phyloP scores from a whole-genome alignment of 2,888 invertebrate genomes.

The Barypeithes pellucidus region DNA sequence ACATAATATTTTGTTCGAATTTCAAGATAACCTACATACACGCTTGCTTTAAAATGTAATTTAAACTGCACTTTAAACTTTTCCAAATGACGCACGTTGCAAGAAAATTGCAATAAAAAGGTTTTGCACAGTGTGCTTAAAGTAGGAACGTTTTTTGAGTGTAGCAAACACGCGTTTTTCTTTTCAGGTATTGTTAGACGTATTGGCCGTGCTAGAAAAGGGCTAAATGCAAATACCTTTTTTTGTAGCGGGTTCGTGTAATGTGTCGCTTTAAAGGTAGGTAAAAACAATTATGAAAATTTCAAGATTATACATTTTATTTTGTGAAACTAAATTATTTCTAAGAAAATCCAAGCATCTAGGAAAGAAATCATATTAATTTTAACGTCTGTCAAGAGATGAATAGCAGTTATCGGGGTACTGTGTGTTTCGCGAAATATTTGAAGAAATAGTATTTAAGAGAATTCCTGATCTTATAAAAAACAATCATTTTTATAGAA shows the following conservation, averaged over 20 bases:
- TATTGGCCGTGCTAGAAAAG: background rate
- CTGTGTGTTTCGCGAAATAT: too few species aligned
- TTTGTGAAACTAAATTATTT: too few species aligned
- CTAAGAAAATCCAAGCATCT: too few species aligned
- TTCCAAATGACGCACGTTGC: background rate
- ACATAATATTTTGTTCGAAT: background rate
- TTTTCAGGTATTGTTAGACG: background rate
- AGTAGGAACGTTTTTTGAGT: background rate
- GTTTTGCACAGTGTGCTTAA: background rate
- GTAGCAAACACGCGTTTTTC: background rate
- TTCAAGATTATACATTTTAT: too few species aligned
- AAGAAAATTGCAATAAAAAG: background rate
- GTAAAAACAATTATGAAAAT: too few species aligned
- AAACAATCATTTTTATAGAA: too few species aligned
- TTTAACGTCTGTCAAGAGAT: too few species aligned
- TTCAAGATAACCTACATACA: slow-evolving; percentile 3
- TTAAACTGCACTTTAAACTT: slow-evolving; percentile 5
- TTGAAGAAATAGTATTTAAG: too few species aligned
- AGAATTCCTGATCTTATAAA: too few species aligned
- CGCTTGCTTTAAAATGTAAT: slow-evolving; percentile 5
- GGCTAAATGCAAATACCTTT: background rate
- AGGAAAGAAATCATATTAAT: too few species aligned
- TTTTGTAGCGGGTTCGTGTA: background rate
- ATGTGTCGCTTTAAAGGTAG: too few species aligned
- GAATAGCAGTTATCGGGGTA: too few species aligned